Base-by-base conservation (phyloP, 2,888 invertebrate species). In the Nomada ruficornis region DNA sequence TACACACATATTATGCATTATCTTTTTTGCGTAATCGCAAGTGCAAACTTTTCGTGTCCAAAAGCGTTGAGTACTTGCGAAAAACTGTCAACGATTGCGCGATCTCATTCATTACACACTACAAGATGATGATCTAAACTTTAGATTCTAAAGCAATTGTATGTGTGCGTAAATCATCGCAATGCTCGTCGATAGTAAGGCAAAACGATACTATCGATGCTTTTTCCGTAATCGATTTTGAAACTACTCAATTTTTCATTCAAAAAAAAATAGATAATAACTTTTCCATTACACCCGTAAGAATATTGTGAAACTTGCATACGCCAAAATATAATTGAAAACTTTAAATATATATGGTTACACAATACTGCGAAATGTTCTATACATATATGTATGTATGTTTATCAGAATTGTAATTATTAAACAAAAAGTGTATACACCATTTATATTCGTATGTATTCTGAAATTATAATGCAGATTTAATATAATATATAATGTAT, bases 21-120 rank as follows among this genome's bases (percentile, higher is more conserved):
- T 54, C 47, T 64, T 62, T 20, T 69, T 70, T 57, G 69, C 57
- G 54, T 70, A 70, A 82, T 71, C 26, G 7, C 23, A 42, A 42
- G 13, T 11, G 10, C 15, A 64, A 59, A 72, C 20, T 75, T 62
- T 57, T 42, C 44, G 23, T 20, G 67, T 52, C 36, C 55, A 60
- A 72, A 68, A 55, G 52, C 29, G 76, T 3, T 11, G 62, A 62
- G 36, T 26, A 11, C 71, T 77, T 77, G 52, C 68, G 77, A 75
- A 80, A 82, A 69, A 2, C 68, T 80, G 83, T 80, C 77, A 79
- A 83, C 47, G 84, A 84, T 80, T 84, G 80, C 77, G 57, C 62
- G 80, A 83, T 80, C 64, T 77, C 74, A 75, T 82, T 74, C 52
- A 59, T 11, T 77, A 52, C 63, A 67, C 44, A 63, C 15, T 77